Base-by-base conservation (phyloP, 1,140 invertebrate genomes). In the Diuraphis noxia region DNA sequence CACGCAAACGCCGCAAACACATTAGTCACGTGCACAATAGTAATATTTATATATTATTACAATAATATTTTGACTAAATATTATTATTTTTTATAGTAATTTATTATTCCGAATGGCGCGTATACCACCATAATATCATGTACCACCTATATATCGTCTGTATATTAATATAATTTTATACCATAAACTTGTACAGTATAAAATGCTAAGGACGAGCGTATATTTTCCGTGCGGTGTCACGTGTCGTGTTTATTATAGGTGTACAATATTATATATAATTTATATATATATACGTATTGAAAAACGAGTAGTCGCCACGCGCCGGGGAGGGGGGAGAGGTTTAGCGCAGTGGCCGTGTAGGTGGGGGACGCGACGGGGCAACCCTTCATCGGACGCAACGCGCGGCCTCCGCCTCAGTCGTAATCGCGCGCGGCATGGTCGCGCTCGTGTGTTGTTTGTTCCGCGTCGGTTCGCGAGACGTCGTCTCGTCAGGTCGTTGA, bases 221-320 rank as follows among this genome's bases (percentile, higher is more conserved):
- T 79, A 63, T 63, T 63, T n/a, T 79, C 56, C 30, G 30, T 19
- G 56, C n/a, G 13, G 56, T 72, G 56, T 72, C 56, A 72, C 56
- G n/a, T 72, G 56, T 72, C 30, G 56, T 72, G 56, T 72, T 72
- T 72, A 46, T 77, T 34, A 79, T 34, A 72, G 21, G 34, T 79
- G 79, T 38, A 38, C 13, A 38, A 81, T 81, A n/a, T n/a, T n/a
- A n/a, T n/a, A n/a, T n/a, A n/a, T n/a, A n/a, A n/a, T n/a, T n/a
- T n/a, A n/a, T n/a, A n/a, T n/a, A n/a, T n/a, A 81, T 79, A 79
- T 36, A 79, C 8, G 34, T 79, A 79, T 79, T 41, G 81, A 34
- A 86, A 49, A 86, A 46, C 43, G 84, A 49, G 84, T 36, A 86
- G 84, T 52, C 9, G 17, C 85, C 43, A 34, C 82, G 82, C 82